Percentiles rank a stretch among this genome's conserved stretches.
Conservation (phyloP, 1,140 invertebrate species). For the Adelges cooleyi region DNA sequence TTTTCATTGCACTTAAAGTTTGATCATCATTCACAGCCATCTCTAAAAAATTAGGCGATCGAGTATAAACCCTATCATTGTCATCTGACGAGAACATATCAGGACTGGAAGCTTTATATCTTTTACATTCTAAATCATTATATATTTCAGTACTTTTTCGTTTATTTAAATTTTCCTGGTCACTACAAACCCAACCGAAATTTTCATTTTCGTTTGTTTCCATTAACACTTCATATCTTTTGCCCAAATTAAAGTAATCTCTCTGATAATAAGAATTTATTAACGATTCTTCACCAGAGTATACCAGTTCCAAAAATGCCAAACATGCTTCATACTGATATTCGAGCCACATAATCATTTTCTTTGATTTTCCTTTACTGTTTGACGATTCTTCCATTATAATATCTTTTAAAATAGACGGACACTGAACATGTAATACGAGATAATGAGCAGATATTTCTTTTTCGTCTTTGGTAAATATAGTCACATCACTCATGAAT, state of each 20-base stretch:
- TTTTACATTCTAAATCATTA: neutral
- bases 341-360: conserved; percentile 31
- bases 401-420: conserved; percentile 30
- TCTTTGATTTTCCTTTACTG: conserved; percentile 6
- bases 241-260: conserved; percentile 17
- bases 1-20: neutral
- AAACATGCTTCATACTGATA: conserved; percentile 16
- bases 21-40: conserved; percentile 9
- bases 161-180: neutral
- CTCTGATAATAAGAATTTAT: neutral
- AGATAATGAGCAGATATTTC: conserved; percentile 31
- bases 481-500: conserved; percentile 31
- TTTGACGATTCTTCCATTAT: conserved; percentile 21
- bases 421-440: conserved; percentile 30
- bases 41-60: conserved; percentile 1
- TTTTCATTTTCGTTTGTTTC: neutral
- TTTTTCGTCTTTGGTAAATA: conserved; percentile 30
- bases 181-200: neutral
- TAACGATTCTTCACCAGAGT: conserved; percentile 17
- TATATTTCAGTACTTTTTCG: neutral
- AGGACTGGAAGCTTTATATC: conserved; percentile 4
- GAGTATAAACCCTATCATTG: neutral
- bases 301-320: conserved; percentile 30
- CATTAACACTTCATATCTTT: neutral
- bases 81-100: conserved; percentile 13